Percentiles rank a stretch among this genome's conserved stretches.
phyloP scores from a whole-genome alignment of 2,888 invertebrate species.

The Argyresthia goedartella region DNA sequence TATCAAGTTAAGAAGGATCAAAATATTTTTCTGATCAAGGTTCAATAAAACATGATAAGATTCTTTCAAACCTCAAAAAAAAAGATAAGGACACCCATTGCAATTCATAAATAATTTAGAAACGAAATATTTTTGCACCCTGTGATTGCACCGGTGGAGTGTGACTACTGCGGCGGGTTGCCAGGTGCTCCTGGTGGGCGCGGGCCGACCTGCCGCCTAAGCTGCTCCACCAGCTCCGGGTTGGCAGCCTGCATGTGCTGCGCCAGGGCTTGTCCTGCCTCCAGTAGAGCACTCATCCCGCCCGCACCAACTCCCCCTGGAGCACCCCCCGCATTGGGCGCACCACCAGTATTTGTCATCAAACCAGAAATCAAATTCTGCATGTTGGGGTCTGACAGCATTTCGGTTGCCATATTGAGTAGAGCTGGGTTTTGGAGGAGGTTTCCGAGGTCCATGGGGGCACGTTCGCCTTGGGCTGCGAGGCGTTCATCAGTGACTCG shows the following conservation, averaged over 20 bases:
- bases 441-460: slow-evolving; percentile 69
- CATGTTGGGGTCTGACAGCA: slow-evolving; percentile 88
- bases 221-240: slow-evolving; percentile 85
- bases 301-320: slow-evolving; percentile 20
- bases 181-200: slow-evolving; percentile 10
- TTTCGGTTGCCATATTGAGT: slow-evolving; percentile 86
- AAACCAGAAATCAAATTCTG: slow-evolving; percentile 79
- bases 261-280: slow-evolving; percentile 84
- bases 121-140: not conserved
- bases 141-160: not conserved
- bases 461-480: slow-evolving; percentile 76
- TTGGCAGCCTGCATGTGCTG: slow-evolving; percentile 86
- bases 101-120: not conserved
- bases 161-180: slow-evolving; percentile 3
- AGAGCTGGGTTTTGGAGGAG: slow-evolving; percentile 86
- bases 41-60: not conserved
- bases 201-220: slow-evolving; percentile 72
- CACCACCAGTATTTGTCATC: slow-evolving; percentile 40
- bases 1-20: no score
- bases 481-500: slow-evolving; percentile 82
- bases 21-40: no score
- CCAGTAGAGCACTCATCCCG: slow-evolving; percentile 50
- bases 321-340: slow-evolving; percentile 12
- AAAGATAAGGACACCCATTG: not conserved
- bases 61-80: not conserved